A percentile compares a stretch with the other conserved stretches of the same genome.
phyloP scores from a whole-genome alignment of 92 coral and sea anemone genomes.

The Porites evermanni region DNA sequence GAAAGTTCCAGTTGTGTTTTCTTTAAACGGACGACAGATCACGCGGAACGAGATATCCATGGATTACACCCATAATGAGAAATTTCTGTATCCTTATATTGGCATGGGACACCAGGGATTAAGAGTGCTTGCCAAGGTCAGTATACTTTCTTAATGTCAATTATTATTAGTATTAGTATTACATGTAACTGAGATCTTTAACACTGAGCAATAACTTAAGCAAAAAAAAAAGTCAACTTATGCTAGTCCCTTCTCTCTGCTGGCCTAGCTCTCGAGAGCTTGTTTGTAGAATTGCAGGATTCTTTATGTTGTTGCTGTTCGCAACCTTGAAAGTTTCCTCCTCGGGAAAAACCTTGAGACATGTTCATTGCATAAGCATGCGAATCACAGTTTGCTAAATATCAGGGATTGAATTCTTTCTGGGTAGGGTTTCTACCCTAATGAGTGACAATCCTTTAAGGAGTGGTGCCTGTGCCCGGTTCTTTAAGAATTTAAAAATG shows the following conservation, averaged over 20 bases:
- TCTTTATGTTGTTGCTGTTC: constrained; percentile 29
- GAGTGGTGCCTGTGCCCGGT: constrained; percentile 7
- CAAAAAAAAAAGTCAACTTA: no score
- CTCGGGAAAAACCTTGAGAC: constrained; percentile 38
- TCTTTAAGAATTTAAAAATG: no score
- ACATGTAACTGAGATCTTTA: no score
- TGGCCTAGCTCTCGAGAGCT: neutral
- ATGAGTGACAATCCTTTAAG: constrained; percentile 30
- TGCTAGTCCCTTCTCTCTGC: neutral
- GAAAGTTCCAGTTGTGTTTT: neutral
- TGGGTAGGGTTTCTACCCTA: constrained; percentile 47
- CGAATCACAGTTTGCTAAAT: constrained; percentile 53
- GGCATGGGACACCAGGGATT: neutral
- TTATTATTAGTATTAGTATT: no score
- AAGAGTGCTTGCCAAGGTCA: neutral
- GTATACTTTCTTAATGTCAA: neutral
- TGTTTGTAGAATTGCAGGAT: constrained; percentile 58
- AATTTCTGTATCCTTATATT: neutral
- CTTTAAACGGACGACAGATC: neutral
- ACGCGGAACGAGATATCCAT: neutral
- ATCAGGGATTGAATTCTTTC: constrained; percentile 43
- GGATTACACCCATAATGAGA: neutral
- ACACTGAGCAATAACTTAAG: no score
- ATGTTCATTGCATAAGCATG: constrained; percentile 44
- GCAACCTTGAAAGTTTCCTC: constrained; percentile 29